Evolutionary conservation across 2,888 invertebrate genomes (phyloP).

Genomic region (Mythimna ferrago): DNA sequence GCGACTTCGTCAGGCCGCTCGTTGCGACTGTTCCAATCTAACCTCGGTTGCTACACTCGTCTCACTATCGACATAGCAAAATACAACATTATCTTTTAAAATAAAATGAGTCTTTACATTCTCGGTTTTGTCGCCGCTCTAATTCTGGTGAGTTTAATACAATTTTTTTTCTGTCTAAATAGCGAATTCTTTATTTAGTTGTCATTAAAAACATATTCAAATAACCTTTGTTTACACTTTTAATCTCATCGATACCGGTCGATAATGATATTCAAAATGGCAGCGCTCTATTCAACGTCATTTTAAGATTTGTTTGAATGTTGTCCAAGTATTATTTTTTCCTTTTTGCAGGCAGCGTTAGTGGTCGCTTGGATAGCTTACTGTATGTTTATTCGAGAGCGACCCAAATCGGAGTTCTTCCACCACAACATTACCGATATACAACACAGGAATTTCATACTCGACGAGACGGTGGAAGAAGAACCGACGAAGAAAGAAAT

Average conservation of each 20-base stretch:
- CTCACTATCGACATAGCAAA: slow-evolving; percentile 66
- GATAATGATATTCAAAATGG: slow-evolving; percentile 25
- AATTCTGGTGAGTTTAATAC: slow-evolving; percentile 79
- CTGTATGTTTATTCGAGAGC: slow-evolving; percentile 85
- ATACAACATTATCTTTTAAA: slow-evolving; percentile 58
- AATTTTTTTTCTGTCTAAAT: not conserved
- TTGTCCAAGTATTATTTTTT: slow-evolving; percentile 6
- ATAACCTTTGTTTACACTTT: not conserved
- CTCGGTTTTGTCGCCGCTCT: slow-evolving; percentile 83
- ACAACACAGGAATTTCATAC: slow-evolving; percentile 72
- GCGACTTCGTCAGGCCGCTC: slow-evolving; percentile 72
- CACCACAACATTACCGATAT: slow-evolving; percentile 82
- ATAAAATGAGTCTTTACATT: slow-evolving; percentile 80
- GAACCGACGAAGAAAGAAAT: slow-evolving; percentile 70
- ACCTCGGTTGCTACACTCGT: slow-evolving; percentile 80
- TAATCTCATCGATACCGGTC: slow-evolving; percentile 1
- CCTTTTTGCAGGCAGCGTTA: slow-evolving; percentile 77
- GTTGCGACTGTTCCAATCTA: slow-evolving; percentile 77
- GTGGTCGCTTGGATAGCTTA: slow-evolving; percentile 83
- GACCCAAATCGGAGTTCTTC: slow-evolving; percentile 79
- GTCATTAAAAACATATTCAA: not conserved
- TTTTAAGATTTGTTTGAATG: slow-evolving; percentile 4
- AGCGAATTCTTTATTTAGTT: not conserved
- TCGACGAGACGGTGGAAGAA: slow-evolving; percentile 72
- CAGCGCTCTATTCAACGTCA: slow-evolving; percentile 7